phyloP scores from a whole-genome alignment of 2,113 vertebrate genomes.

The Gadus macrocephalus region DNA sequence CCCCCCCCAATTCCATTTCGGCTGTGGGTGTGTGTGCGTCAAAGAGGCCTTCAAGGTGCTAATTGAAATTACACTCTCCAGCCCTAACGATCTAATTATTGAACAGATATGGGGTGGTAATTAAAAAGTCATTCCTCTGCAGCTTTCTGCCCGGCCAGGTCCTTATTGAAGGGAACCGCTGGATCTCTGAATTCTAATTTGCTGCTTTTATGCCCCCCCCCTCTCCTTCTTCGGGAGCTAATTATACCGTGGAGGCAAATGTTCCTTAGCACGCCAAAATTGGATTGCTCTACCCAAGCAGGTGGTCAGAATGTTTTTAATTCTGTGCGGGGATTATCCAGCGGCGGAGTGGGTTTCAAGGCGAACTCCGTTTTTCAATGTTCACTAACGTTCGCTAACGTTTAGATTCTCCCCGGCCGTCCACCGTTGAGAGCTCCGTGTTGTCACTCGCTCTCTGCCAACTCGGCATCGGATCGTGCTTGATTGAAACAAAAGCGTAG shows the following conservation, averaged over 20 bases:
- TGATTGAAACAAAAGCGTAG: too few relatives aligned
- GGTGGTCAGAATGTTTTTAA: constrained; percentile 26
- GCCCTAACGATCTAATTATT: constrained; percentile 54
- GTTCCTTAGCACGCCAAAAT: constrained; percentile 34
- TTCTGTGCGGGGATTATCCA: constrained; percentile 36
- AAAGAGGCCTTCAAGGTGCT: constrained; percentile 34
- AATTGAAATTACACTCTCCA: constrained; percentile 50
- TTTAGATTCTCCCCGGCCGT: too few relatives aligned
- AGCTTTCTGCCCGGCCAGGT: constrained; percentile 43
- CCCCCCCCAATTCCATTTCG: not conserved
- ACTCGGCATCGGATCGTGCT: too few relatives aligned
- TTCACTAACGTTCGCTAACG: too few relatives aligned
- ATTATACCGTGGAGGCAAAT: constrained; percentile 32
- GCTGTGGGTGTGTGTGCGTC: not conserved
- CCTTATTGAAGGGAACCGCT: constrained; percentile 27
- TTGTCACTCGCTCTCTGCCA: too few relatives aligned
- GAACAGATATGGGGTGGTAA: constrained; percentile 51
- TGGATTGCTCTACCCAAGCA: constrained; percentile 21
- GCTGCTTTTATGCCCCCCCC: constrained; percentile 32
- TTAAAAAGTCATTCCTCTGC: constrained; percentile 55
- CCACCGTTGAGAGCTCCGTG: too few relatives aligned
- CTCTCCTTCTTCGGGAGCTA: constrained; percentile 14
- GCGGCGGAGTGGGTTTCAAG: not conserved
- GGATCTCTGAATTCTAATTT: constrained; percentile 48
- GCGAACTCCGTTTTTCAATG: too few relatives aligned